Evolutionary conservation across 2,113 vertebrate genomes (phyloP), one percentile per base, ranked within the genome.

Genomic region (Menura novaehollandiae): DNA sequence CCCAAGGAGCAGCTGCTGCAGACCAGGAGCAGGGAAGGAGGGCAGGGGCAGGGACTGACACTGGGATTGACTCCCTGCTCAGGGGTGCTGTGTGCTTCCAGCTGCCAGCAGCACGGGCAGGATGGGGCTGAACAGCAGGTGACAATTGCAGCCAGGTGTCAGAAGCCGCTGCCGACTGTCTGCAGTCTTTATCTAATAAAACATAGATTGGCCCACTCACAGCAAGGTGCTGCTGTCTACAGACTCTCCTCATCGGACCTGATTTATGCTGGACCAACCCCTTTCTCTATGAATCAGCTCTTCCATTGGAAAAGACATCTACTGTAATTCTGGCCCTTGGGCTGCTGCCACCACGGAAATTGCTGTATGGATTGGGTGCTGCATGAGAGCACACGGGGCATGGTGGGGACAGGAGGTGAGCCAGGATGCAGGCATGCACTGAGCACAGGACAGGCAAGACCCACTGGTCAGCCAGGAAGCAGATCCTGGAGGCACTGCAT

Each of bases 211-310:
- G 53, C 46, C 81, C 11, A 20, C 63, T 83, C 82, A 68, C 71
- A 91, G 90, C 74, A 58, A 66, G 94, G 90, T 73, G 82, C 95
- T 95, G 60, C 66, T 81, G 93, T n/a, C 94, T 74, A 28, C 17
- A 51, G 77, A 47, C 74, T 77, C 49, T 91, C 32, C 83, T 91
- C 64, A 64, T 56, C 47, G 7, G 37, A 49, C 24, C 58, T 91
- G 91, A 96, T 94, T 94, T 91, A 85, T 85, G 82, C 67, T 26
- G 58, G 88, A 74, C 51, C 74, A 71, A 87, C n/a, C 67, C 88
- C 67, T 86, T 83, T 80, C 82, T 66, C 90, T 83, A 46, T 86
- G 85, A 88, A 96, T 96, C 94, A 97, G 71, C 41, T 80, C 56
- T 69, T 88, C 32, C 20, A 88, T 27, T 27, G 30, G 92, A 85